Evolutionary conservation across 2,797 vertebrate species (phyloP).

Genomic region (Danio jaintianensis): DNA sequence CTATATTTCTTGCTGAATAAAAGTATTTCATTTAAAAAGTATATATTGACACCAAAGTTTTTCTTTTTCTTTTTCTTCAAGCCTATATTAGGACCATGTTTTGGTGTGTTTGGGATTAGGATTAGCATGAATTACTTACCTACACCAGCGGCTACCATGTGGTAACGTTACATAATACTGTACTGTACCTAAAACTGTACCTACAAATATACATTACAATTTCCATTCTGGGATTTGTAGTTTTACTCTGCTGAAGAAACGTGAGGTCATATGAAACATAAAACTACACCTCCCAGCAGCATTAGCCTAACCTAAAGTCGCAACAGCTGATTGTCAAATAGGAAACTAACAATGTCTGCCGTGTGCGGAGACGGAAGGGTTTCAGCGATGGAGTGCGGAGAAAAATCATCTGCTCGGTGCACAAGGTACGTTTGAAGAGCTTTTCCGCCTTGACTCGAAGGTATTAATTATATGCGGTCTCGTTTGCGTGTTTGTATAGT

Average conservation of each 20-base stretch:
- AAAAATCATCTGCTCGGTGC: constrained; percentile 68
- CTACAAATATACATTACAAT: background rate
- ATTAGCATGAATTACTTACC: background rate
- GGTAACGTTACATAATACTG: too few species aligned
- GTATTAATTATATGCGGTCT: background rate
- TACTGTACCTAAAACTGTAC: background rate
- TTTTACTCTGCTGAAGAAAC: background rate
- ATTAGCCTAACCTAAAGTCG: background rate
- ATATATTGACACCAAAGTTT: too few species aligned
- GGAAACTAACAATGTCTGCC: constrained; percentile 69
- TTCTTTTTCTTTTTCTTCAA: background rate
- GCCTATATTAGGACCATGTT: too few species aligned
- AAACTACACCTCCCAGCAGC: constrained; percentile 71
- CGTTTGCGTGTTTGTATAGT: too few species aligned
- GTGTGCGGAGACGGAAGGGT: constrained; percentile 70
- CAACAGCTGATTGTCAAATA: constrained; percentile 75
- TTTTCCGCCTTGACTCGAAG: background rate
- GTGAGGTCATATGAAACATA: fast-evolving
- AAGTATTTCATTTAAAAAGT: background rate
- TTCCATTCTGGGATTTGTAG: constrained; percentile 70
- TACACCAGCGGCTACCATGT: background rate
- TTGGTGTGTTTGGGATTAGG: background rate
- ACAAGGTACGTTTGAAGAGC: constrained; percentile 67
- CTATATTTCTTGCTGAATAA: background rate
- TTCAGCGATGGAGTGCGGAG: constrained; percentile 77